Evolutionary conservation across 1,140 invertebrate genomes (phyloP), one percentile per base, ranked within the genome.

Genomic region (Phthorimaea operculella): DNA sequence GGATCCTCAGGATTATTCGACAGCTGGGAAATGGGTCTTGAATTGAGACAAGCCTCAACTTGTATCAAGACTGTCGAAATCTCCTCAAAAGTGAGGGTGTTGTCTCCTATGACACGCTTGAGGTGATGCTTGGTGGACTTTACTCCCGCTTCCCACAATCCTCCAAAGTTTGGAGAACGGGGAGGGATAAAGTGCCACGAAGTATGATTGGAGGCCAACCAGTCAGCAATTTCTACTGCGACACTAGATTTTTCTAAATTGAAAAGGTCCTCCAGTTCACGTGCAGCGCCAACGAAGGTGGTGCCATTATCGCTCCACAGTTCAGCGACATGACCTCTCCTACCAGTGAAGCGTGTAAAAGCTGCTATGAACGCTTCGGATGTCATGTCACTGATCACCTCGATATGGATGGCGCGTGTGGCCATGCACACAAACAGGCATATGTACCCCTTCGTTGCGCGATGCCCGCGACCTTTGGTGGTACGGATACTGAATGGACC

Each of bases 401-500:
- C 58, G 4, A 60, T 7, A 16, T 52, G 51, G 1, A 42, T 18
- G 7, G 51, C 51, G 10, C 51, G n/a, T 1, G 51, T 54, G 39
- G 39, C 14, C 52, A 51, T 51, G 59, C 54, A 55, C n/a, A 55
- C 33, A 47, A 55, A 55, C 3, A 55, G 9, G 17, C 54, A 55
- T 4, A 55, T 64, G 18, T 63, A 66, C 0, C 34, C 57, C 18
- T 65, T 65, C 21, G 55, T 50, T 15, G 48, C 45, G 7, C 49
- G 51, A n/a, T 39, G n/a, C 12, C 57, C 57, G 51, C 63, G 9
- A 51, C 44, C 49, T 7, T 51, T 52, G 5, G 48, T 36, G 9
- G 33, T 42, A 47, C 52, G 49, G 4, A 66, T 54, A 34, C 49
- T 14, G 12, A 66, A 51, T 14, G 63, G 63, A 8, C 60, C 63